A percentile compares a stretch with the other conserved stretches of the same genome.
Conservation (phyloP, 2,113 vertebrate genomes). For the Pteropus alecto region DNA sequence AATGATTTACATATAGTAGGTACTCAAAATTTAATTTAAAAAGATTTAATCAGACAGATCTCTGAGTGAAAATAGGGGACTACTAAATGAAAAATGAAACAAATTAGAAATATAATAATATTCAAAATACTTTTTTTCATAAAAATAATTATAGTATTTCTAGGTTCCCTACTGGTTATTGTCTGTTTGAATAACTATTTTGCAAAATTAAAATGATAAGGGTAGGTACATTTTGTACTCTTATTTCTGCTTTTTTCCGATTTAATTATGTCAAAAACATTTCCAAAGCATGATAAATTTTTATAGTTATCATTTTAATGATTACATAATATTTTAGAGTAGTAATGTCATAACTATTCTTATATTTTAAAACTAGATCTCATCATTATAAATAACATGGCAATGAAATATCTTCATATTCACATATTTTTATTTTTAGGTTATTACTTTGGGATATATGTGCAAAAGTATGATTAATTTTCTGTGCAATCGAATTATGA, state of each 20-base stretch:
- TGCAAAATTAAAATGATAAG: slow-evolving; percentile 10
- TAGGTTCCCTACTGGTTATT: neutral
- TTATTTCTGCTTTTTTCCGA: neutral
- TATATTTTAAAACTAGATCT: slow-evolving; percentile 27
- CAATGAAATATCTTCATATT: slow-evolving; percentile 34
- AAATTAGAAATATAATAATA: neutral
- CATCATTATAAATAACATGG: slow-evolving; percentile 11
- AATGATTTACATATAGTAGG: neutral
- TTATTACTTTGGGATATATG: slow-evolving; percentile 8
- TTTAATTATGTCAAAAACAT: slow-evolving; percentile 1
- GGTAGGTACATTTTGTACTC: neutral
- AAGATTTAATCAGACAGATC: neutral
- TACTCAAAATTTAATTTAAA: neutral
- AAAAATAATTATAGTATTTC: neutral
- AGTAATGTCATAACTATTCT: slow-evolving; percentile 31
- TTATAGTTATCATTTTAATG: slow-evolving; percentile 39
- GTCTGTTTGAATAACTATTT: neutral
- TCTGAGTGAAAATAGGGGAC: neutral
- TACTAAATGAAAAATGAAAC: slow-evolving; percentile 9
- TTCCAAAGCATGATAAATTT: neutral
- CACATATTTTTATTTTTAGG: slow-evolving; percentile 32
- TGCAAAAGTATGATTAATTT: neutral
- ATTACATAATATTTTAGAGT: slow-evolving; percentile 24
- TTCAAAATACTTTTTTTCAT: neutral
- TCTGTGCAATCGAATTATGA: neutral